A percentile compares a stretch with the other conserved stretches of the same genome.
These are phyloP conservation scores for Ammodytes marinus DNA, from an alignment of 2,113 vertebrate species.

Conservation along the genomic window DNA sequence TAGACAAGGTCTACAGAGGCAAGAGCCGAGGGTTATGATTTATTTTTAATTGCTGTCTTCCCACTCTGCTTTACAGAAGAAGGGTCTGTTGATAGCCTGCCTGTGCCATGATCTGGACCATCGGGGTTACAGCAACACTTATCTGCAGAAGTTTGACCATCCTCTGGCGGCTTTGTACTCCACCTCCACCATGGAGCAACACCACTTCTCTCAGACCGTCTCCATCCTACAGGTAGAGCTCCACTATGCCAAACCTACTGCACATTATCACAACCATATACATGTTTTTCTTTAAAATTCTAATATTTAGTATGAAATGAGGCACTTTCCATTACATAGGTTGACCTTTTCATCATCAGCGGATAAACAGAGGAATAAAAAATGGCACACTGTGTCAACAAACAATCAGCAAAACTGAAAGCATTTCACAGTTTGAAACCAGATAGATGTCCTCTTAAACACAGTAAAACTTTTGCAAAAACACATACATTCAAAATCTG, in stretches of 20 bases:
- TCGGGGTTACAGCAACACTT: constrained; percentile 96
- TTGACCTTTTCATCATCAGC: neutral
- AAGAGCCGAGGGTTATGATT: neutral
- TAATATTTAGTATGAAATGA: neutral
- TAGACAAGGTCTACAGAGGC: no score
- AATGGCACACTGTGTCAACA: constrained; percentile 7
- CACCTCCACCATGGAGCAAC: constrained; percentile 99
- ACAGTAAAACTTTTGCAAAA: neutral
- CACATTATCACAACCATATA: neutral
- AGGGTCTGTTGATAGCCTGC: constrained; percentile 95
- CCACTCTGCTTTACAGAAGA: constrained; percentile 84
- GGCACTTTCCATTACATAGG: neutral
- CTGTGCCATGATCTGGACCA: constrained; percentile 99
- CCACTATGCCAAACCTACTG: constrained; percentile 21
- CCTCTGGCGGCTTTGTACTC: constrained; percentile 97
- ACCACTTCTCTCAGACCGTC: constrained; percentile 99
- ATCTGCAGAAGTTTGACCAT: constrained; percentile 99
- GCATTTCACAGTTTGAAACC: neutral
- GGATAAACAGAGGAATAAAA: no score
- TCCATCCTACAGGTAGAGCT: constrained; percentile 97
- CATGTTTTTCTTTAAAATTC: neutral
- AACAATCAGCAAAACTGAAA: neutral
- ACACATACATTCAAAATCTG: neutral
- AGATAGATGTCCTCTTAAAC: neutral
- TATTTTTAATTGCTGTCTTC: neutral